Base-by-base conservation (phyloP, 2,888 invertebrate species). In the Acronicta psi region DNA sequence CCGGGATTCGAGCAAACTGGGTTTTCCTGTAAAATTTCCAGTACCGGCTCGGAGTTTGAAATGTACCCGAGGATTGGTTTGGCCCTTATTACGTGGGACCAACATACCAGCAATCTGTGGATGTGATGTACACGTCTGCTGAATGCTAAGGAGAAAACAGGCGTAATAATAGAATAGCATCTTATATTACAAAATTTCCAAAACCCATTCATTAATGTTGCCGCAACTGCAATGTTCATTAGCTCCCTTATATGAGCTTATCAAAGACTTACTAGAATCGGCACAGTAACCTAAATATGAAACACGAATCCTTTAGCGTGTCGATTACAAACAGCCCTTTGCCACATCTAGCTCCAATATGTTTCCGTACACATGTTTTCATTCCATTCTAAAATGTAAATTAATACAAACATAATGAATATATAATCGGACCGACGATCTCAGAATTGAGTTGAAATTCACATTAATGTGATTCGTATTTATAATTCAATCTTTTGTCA, bases 401-500 rank as follows among this genome's bases (percentile, higher is more conserved):
- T 62, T 18, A 49, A 56, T 40, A 42, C 52, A 36, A 13, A 20
- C 13, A n/a, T 47, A 38, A 55, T 62, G 47, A 67, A 65, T 67
- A 59, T 67, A 47, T 47, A 51, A 67, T 59, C 34, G 18, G 14
- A 47, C 18, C 9, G 29, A 46, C 36, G 46, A 13, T 20, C 51
- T 43, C 29, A 43, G 50, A 52, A 60, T 44, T 56, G 25, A 38
- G 25, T 20, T 17, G 29, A 55, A 42, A 18, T 34, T 55, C 23
- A 37, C 25, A 47, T 41, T 61, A 45, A 49, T 53, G 25, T 59
- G 25, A 49, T 56, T 37, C 23, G 14, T 55, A 63, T 72, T 63
- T 45, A 52, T 61, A 55, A 59, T 57, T 73, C 31, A 14, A 54
- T 61, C 52, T 45, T 29, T 38, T 49, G 18, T 18, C 46, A 23